phyloP scores from a whole-genome alignment of 2,113 vertebrate species.

The Anarhynchus alexandrinus region DNA sequence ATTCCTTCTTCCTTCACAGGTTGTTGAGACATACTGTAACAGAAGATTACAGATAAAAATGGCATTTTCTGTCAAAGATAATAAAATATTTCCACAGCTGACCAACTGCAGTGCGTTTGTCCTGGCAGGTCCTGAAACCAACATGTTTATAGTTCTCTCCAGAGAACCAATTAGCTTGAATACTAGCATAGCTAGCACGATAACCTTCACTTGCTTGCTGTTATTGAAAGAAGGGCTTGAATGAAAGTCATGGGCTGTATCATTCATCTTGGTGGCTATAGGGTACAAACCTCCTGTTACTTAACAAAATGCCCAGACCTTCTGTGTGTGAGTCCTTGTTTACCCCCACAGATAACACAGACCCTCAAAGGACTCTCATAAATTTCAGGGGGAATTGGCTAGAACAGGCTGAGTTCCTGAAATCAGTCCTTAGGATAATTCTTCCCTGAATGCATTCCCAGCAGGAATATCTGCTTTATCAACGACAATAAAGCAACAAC shows the following conservation, averaged over 20 bases:
- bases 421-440: background rate
- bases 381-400: background rate
- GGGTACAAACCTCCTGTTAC: background rate
- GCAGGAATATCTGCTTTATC: background rate
- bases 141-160: background rate
- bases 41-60: constrained; percentile 26
- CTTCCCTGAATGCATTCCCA: background rate
- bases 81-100: background rate
- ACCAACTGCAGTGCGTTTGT: background rate
- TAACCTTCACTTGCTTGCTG: background rate
- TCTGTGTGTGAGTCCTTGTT: background rate
- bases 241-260: background rate
- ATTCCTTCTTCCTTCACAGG: constrained; percentile 17
- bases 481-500: too few relatives aligned
- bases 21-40: constrained; percentile 17
- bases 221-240: background rate
- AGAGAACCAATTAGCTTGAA: background rate
- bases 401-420: background rate
- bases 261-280: background rate
- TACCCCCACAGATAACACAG: background rate
- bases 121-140: background rate
- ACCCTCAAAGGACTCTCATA: background rate
- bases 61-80: constrained; percentile 15
- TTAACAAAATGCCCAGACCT: background rate
- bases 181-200: background rate